phyloP scores from a whole-genome alignment of 2,113 vertebrate species.

The Thunnus thynnus region DNA sequence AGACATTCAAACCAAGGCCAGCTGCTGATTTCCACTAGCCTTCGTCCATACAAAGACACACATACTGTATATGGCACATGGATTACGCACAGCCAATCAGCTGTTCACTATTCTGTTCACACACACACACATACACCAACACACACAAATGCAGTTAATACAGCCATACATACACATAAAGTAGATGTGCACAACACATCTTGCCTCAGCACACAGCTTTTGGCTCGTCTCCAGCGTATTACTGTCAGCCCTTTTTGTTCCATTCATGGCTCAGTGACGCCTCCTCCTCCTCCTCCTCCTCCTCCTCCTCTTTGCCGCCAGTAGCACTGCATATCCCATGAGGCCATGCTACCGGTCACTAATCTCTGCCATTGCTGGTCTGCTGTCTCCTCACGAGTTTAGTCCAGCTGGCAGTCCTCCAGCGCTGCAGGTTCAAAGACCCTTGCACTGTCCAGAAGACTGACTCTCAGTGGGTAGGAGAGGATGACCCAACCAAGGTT shows the following conservation, averaged over 20 bases:
- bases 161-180: background rate
- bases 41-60: background rate
- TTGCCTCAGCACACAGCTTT: background rate
- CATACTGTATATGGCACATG: background rate
- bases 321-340: slow-evolving; percentile 62
- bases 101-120: slow-evolving; percentile 12
- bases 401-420: slow-evolving; percentile 15
- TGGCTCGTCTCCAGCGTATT: slow-evolving; percentile 43
- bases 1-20: slow-evolving; percentile 69
- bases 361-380: slow-evolving; percentile 26
- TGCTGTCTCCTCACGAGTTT: slow-evolving; percentile 18
- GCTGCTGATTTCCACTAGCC: slow-evolving; percentile 41
- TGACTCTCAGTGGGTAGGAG: background rate
- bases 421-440: slow-evolving; percentile 23
- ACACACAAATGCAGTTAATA: slow-evolving; percentile 1
- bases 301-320: slow-evolving; percentile 21
- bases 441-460: slow-evolving; percentile 4
- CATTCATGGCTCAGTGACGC: slow-evolving; percentile 57
- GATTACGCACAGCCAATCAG: slow-evolving; percentile 21
- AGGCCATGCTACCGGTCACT: slow-evolving; percentile 44
- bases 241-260: slow-evolving; percentile 49
- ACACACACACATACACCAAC: background rate
- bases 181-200: background rate
- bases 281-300: slow-evolving; percentile 18
- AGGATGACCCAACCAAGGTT: background rate